phyloP scores from a whole-genome alignment of 2,113 vertebrate genomes.

The Serilophus lunatus region DNA sequence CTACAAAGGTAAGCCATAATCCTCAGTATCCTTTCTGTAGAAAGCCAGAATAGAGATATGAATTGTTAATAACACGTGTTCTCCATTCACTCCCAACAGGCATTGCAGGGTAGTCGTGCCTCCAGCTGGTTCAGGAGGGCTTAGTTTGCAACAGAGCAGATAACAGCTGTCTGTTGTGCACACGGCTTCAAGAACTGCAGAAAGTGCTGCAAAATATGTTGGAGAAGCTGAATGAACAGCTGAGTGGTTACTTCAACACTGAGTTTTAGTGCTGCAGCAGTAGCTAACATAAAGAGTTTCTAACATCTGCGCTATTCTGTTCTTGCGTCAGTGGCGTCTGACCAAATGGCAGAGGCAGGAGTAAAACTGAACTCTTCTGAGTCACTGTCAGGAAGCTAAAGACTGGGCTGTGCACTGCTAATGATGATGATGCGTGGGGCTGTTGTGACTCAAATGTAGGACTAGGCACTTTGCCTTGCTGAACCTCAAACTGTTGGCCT shows the following conservation, averaged over 20 bases:
- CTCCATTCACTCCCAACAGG: background rate
- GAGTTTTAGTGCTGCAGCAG: background rate
- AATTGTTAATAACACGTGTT: background rate
- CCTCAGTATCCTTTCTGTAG: background rate
- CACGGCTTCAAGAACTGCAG: background rate
- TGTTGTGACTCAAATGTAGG: background rate
- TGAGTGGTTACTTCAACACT: background rate
- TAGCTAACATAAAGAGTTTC: background rate
- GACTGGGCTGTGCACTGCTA: background rate
- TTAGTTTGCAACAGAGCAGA: background rate
- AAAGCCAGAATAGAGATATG: background rate
- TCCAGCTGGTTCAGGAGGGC: background rate
- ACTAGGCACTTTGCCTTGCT: background rate
- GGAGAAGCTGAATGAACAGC: background rate
- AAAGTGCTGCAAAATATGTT: background rate
- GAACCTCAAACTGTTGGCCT: fast-evolving
- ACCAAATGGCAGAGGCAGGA: background rate
- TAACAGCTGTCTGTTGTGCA: background rate
- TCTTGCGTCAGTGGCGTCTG: background rate
- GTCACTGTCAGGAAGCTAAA: background rate
- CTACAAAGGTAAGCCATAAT: background rate
- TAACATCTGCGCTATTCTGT: background rate
- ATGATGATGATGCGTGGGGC: background rate
- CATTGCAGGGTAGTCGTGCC: background rate
- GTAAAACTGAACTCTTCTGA: background rate